Conservation (phyloP, 2,797 vertebrate genomes). For the Onychomys leucogaster region DNA sequence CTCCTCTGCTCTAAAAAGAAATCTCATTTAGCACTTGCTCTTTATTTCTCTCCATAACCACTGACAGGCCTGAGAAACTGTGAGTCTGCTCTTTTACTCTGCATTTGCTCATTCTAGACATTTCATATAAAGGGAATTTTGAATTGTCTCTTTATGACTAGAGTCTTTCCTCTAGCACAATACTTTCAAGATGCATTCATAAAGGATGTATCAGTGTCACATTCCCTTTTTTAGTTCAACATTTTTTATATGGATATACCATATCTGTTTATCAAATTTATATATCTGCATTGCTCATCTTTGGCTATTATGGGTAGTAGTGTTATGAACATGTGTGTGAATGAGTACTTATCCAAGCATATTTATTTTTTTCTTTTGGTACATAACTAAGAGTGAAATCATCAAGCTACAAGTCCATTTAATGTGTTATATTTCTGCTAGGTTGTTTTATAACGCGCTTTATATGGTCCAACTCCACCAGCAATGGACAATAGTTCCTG, state of each 20-base stretch:
- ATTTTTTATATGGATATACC: neutral
- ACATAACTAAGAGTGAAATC: neutral
- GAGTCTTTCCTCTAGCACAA: neutral
- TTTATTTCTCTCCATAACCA: neutral
- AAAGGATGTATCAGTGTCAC: neutral
- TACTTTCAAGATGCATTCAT: neutral
- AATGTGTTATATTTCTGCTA: neutral
- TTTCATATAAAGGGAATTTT: neutral
- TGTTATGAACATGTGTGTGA: neutral
- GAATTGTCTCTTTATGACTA: neutral
- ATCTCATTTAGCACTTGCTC: neutral
- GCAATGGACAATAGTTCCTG: neutral
- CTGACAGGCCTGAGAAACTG: neutral
- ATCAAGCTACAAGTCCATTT: neutral
- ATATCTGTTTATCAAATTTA: neutral
- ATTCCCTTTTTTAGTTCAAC: neutral
- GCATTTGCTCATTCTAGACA: neutral
- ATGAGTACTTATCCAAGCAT: neutral
- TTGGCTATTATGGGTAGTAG: neutral
- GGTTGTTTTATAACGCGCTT: neutral
- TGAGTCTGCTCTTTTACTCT: neutral
- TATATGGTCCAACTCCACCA: neutral
- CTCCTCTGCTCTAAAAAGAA: neutral
- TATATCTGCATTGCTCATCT: neutral
- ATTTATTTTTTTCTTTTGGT: neutral